These are phyloP conservation scores for Ptychadena robeensis DNA, from an alignment of 2,797 vertebrate species.

Conservation along the genomic window DNA sequence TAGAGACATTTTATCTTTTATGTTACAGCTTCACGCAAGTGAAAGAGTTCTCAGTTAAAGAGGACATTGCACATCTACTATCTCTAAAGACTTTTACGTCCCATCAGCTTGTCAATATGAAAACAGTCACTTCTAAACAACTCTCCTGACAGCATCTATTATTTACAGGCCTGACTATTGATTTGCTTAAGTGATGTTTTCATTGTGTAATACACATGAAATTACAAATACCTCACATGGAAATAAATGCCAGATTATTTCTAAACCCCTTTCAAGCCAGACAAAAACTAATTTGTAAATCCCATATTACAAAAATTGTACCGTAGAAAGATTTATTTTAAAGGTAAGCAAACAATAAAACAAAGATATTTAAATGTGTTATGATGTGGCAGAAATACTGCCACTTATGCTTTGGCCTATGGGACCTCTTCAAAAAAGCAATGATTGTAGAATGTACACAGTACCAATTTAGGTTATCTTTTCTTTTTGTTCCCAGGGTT, in stretches of 20 bases:
- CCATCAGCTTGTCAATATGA: constrained; percentile 30
- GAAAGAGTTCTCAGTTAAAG: constrained; percentile 9
- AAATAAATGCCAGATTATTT: constrained; percentile 2
- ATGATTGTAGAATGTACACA: no score
- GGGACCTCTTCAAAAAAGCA: no score
- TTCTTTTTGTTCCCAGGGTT: no score
- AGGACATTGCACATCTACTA: background rate
- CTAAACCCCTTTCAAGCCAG: background rate
- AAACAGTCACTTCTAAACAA: constrained; percentile 33
- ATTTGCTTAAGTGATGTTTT: constrained; percentile 54
- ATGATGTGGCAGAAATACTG: background rate
- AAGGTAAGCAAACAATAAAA: background rate
- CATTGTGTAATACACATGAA: constrained; percentile 53
- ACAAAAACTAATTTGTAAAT: background rate
- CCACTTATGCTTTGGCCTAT: no score
- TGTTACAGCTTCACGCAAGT: constrained; percentile 2
- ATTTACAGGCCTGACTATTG: constrained; percentile 53
- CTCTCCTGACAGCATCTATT: constrained; percentile 56
- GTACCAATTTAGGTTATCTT: no score
- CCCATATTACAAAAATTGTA: background rate
- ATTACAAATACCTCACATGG: constrained; percentile 16
- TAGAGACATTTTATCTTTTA: background rate
- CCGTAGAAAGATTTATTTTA: background rate
- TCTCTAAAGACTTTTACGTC: constrained; percentile 26
- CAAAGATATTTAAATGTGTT: background rate